phyloP scores from a whole-genome alignment of 2,797 vertebrate genomes.

The Setipinna tenuifilis region DNA sequence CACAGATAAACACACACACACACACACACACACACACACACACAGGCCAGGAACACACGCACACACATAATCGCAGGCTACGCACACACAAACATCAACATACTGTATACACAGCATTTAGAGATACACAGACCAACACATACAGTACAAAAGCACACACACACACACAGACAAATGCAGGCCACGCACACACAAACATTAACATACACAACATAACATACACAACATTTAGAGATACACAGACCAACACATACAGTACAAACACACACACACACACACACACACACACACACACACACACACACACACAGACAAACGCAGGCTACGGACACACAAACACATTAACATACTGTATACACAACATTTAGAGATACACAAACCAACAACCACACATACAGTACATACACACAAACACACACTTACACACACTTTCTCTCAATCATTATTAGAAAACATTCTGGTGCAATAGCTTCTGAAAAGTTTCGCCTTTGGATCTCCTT shows the following conservation, averaged over 20 bases:
- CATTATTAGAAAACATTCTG: neutral
- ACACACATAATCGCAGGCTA: neutral
- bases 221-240: neutral
- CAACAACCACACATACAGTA: neutral
- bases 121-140: neutral
- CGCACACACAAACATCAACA: neutral
- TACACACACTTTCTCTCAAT: neutral
- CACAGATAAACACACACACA: slow-evolving; percentile 17
- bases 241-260: neutral
- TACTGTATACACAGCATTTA: too few relatives aligned
- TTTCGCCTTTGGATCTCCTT: neutral
- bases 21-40: neutral
- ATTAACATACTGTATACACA: too few relatives aligned
- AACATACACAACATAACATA: too few relatives aligned
- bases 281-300: neutral
- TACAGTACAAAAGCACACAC: slow-evolving; percentile 24
- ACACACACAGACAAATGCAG: too few relatives aligned
- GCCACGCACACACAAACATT: neutral
- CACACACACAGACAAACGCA: neutral
- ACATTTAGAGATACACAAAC: neutral
- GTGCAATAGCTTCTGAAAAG: neutral
- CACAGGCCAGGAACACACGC: neutral
- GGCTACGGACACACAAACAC: neutral
- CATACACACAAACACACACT: slow-evolving; percentile 32
- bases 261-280: neutral